These are phyloP conservation scores for Harpegnathos saltator DNA, from an alignment of 1,140 invertebrate genomes.

Conservation along the genomic window DNA sequence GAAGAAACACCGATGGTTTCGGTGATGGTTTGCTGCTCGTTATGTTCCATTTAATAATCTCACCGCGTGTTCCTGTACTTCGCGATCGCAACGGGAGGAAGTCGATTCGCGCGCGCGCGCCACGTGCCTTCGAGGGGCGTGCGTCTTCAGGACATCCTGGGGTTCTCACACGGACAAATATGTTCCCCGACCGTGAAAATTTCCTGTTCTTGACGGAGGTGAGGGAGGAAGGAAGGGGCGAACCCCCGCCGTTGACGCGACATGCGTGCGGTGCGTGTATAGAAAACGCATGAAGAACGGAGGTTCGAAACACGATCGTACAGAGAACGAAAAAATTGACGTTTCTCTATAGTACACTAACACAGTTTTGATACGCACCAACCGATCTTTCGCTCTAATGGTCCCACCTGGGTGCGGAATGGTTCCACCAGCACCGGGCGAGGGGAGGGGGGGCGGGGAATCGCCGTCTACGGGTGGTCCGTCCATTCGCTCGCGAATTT, in stretches of 20 bases:
- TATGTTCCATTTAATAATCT: not conserved
- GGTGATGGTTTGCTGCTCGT: not conserved
- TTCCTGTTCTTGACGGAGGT: constrained; percentile 63
- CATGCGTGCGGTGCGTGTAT: constrained; percentile 1
- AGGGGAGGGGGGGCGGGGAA: no score
- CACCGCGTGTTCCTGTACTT: no score
- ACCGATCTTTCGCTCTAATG: constrained; percentile 60
- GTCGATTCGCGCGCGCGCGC: constrained; percentile 66
- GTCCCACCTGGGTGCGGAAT: constrained; percentile 48
- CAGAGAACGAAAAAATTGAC: constrained; percentile 15
- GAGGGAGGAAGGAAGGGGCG: no score
- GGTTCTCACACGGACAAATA: constrained; percentile 29
- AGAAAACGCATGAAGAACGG: constrained; percentile 19
- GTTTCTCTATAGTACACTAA: not conserved
- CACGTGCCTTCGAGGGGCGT: constrained; percentile 70
- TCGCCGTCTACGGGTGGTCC: constrained; percentile 61
- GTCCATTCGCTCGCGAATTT: constrained; percentile 62
- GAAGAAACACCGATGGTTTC: not conserved
- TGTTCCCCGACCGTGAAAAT: constrained; percentile 73
- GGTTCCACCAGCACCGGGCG: no score
- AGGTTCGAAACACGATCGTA: constrained; percentile 4
- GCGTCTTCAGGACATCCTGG: constrained; percentile 37
- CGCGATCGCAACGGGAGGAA: no score
- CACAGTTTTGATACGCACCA: constrained; percentile 20
- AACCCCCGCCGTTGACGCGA: no score